Conservation (phyloP, 1,140 invertebrate genomes). For the Micrasema minimum region DNA sequence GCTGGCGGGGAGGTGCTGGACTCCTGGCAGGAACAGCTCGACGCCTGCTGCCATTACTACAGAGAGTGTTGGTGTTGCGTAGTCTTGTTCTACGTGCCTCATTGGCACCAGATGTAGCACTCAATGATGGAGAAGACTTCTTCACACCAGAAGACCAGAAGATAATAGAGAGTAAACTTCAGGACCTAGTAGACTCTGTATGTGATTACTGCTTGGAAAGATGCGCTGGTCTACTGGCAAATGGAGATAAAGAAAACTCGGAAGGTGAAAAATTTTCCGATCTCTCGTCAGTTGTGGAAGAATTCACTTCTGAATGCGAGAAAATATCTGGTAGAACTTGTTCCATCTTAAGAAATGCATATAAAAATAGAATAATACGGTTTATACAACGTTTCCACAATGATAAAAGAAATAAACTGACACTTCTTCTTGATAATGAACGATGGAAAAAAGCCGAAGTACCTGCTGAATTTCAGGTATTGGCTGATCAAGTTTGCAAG, state of each 20-base stretch:
- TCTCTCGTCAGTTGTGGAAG: slow-evolving; percentile 82
- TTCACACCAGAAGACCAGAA: slow-evolving; percentile 76
- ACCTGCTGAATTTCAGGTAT: slow-evolving; percentile 83
- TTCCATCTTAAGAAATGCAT: slow-evolving; percentile 81
- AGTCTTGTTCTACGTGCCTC: slow-evolving; percentile 44
- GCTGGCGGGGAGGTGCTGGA: slow-evolving; percentile 69
- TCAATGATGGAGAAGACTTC: slow-evolving; percentile 73
- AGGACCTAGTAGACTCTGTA: slow-evolving; percentile 80
- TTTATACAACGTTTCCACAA: slow-evolving; percentile 93
- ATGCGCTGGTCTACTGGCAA: slow-evolving; percentile 85
- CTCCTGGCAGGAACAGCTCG: slow-evolving; percentile 55
- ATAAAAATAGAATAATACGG: slow-evolving; percentile 89
- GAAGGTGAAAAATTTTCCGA: slow-evolving; percentile 82
- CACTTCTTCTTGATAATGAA: slow-evolving; percentile 87
- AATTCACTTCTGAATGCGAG: slow-evolving; percentile 81
- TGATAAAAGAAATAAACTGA: slow-evolving; percentile 87
- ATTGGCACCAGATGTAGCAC: slow-evolving; percentile 63
- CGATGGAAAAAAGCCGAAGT: slow-evolving; percentile 95
- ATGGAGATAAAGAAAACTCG: slow-evolving; percentile 75
- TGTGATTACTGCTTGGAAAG: slow-evolving; percentile 94
- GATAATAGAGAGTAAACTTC: slow-evolving; percentile 75
- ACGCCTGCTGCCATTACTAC: slow-evolving; percentile 39
- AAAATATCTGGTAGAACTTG: slow-evolving; percentile 82
- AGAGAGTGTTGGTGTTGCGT: slow-evolving; percentile 35
- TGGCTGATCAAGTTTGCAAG: slow-evolving; percentile 80